Evolutionary conservation across 1,140 invertebrate genomes (phyloP).

Genomic region (Drosophila busckii): DNA sequence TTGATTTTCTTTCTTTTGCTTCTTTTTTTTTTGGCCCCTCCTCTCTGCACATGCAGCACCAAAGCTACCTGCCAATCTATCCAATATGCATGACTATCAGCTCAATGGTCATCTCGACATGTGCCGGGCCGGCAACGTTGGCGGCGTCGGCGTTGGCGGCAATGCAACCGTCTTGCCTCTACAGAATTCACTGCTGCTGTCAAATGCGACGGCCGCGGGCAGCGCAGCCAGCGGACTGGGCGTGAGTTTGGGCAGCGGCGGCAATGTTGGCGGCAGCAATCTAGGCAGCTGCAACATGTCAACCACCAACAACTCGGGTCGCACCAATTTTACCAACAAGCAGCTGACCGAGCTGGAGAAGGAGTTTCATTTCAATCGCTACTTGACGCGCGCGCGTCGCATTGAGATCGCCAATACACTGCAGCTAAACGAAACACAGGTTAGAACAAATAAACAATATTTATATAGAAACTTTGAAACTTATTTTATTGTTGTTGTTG

Average conservation of each 20-base stretch:
- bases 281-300: slow-evolving; percentile 59
- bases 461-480: background rate
- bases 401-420: slow-evolving; percentile 98
- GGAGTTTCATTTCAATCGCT: slow-evolving; percentile 99
- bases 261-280: slow-evolving; percentile 23
- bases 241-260: slow-evolving; percentile 20
- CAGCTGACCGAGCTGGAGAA: slow-evolving; percentile 99
- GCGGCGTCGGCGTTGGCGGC: slow-evolving; percentile 22
- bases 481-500: slow-evolving; percentile 17
- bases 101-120: slow-evolving; percentile 73
- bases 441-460: slow-evolving; percentile 25
- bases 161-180: slow-evolving; percentile 33
- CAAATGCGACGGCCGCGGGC: slow-evolving; percentile 35
- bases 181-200: slow-evolving; percentile 79
- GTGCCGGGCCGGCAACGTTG: slow-evolving; percentile 52
- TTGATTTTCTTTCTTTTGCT: slow-evolving; percentile 11
- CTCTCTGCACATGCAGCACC: slow-evolving; percentile 80
- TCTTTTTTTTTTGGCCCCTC: slow-evolving; percentile 7
- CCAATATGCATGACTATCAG: slow-evolving; percentile 80
- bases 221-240: slow-evolving; percentile 65
- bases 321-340: slow-evolving; percentile 99
- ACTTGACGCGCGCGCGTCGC: slow-evolving; percentile 95
- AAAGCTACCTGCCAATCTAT: slow-evolving; percentile 82
- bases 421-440: slow-evolving; percentile 97
- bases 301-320: slow-evolving; percentile 88